Evolutionary conservation across 2,797 vertebrate genomes (phyloP), one percentile per base, ranked within the genome.

Genomic region (Melanotaenia maccullochi): DNA sequence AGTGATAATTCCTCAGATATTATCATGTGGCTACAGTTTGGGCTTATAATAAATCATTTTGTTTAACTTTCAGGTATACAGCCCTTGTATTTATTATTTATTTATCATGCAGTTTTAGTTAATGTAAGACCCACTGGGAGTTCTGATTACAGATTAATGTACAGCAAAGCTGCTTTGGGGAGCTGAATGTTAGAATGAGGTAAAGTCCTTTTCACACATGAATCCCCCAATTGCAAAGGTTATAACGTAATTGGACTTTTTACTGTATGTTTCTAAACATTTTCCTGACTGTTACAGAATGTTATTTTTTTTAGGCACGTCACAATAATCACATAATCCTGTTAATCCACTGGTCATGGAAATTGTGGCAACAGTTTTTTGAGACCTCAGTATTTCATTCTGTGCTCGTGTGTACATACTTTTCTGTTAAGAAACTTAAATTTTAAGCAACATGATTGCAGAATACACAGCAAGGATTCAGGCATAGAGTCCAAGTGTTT

Each of bases 1-100:
- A 84, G 28, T 65, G 13, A 80, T 59, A 67, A 51, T 47, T 76
- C 38, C 12, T 60, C 22, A 24, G 6, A 30, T 56, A n/a, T 75
- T 35, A 51, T 14, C 60, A 60, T 24, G 9, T 73, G 20, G 44
- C 7, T n/a, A 8, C 20, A 9, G 18, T 25, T 60, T 35, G 76
- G 7, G 65, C 80, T 87, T 36, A 56, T 62, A 69, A 68, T 66
- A 5, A 4, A 22, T n/a, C 3, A 8, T 30, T 40, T 28, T 56
- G 60, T 72, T 58, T 47, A 0, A 3, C 30, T 24, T 58, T 36
- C 13, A 16, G 52, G 5, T 63, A 57, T 20, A 67, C 44, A 60
- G 6, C 57, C 3, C 4, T 30, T 4, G 65, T 28, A 40, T 54
- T 35, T 66, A 32, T 24, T 25, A 18, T 11, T 32, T 14, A 20